Conservation (phyloP, 2,113 vertebrate species). For the Phaethornis superciliosus region DNA sequence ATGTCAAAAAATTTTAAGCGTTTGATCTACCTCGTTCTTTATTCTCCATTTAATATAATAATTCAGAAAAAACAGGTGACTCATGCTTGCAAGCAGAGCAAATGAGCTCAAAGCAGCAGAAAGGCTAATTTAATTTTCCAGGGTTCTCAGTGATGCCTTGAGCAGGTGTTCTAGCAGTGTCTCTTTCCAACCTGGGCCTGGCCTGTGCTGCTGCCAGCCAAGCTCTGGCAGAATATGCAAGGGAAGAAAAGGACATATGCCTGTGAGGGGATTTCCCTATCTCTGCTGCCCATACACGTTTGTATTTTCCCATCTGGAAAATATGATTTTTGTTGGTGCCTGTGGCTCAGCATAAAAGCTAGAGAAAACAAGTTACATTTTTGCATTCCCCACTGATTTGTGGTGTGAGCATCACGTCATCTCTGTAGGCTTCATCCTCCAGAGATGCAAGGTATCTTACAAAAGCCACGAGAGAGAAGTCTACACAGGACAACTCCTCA, state of each 20-base stretch:
- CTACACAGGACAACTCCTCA: neutral
- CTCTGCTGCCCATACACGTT: neutral
- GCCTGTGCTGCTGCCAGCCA: neutral
- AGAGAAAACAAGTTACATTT: neutral
- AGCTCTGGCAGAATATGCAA: neutral
- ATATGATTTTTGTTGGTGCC: neutral
- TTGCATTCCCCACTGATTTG: neutral
- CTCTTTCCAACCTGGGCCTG: neutral
- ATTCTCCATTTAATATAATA: neutral
- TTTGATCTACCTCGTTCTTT: neutral
- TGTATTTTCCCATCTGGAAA: neutral
- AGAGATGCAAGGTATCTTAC: neutral
- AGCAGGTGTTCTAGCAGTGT: neutral
- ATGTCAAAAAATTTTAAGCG: neutral
- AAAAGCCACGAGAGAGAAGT: neutral
- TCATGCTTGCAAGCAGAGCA: neutral
- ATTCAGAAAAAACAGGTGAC: neutral
- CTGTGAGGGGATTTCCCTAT: neutral
- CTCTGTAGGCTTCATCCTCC: neutral
- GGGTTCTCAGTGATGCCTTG: neutral
- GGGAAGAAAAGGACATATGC: neutral
- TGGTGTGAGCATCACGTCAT: rapidly evolving
- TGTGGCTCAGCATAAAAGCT: neutral
- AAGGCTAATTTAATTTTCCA: neutral
- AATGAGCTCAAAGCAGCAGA: neutral